Evolutionary conservation across 1,140 invertebrate genomes (phyloP).

Genomic region (Zaprionus capensis): DNA sequence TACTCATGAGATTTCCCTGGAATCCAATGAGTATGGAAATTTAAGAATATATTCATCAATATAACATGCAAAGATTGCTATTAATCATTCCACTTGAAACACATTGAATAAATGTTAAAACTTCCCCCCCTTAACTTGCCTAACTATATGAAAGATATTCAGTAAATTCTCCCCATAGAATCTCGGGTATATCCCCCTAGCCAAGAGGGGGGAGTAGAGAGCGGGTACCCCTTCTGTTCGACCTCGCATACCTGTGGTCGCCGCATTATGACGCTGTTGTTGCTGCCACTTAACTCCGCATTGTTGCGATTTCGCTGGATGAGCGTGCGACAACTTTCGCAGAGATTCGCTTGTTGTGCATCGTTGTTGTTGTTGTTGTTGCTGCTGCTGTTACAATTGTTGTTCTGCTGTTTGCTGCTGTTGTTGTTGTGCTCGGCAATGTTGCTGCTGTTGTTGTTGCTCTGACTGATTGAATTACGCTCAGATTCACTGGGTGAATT

Average conservation of each 20-base stretch:
- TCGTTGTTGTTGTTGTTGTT: constrained; percentile 46
- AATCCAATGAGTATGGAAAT: not conserved
- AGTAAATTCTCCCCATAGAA: not conserved
- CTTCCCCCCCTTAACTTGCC: not conserved
- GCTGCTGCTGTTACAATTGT: constrained; percentile 23
- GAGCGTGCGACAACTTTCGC: constrained; percentile 72
- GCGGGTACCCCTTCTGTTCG: too few species aligned
- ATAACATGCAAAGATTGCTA: not conserved
- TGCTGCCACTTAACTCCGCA: constrained; percentile 47
- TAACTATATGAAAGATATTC: not conserved
- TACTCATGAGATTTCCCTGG: too few species aligned
- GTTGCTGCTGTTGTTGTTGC: constrained; percentile 27
- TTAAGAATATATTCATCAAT: not conserved
- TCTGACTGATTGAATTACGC: constrained; percentile 60
- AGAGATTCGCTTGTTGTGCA: constrained; percentile 62
- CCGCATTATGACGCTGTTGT: constrained; percentile 53
- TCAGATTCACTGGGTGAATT: constrained; percentile 77
- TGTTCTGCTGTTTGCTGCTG: constrained; percentile 43
- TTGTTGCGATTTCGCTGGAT: constrained; percentile 74
- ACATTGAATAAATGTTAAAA: not conserved
- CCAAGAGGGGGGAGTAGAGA: not conserved
- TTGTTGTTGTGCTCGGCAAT: constrained; percentile 34
- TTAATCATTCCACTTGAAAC: not conserved
- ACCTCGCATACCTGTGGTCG: constrained; percentile 57
- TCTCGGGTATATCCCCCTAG: not conserved